These are phyloP conservation scores for Acronicta leporina DNA, from an alignment of 2,888 invertebrate genomes.

Conservation along the genomic window DNA sequence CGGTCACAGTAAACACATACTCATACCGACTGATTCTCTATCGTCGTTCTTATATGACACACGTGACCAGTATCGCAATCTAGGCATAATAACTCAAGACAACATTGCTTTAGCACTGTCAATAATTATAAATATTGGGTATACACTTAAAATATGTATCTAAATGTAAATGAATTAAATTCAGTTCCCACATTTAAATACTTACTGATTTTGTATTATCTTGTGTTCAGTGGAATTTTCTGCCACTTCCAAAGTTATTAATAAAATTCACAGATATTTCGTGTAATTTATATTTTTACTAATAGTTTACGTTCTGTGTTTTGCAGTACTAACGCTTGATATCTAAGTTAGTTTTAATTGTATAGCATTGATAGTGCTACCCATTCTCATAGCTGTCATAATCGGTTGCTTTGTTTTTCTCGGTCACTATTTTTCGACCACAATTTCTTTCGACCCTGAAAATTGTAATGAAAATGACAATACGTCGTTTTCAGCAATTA, in stretches of 20 bases:
- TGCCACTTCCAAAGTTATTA: background rate
- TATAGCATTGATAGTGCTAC: too few species aligned
- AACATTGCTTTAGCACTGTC: slow-evolving; percentile 12
- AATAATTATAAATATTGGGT: slow-evolving; percentile 19
- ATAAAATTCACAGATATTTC: background rate
- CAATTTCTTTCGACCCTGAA: too few species aligned
- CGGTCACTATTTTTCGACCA: too few species aligned
- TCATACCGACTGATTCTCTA: slow-evolving; percentile 36
- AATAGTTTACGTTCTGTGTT: background rate
- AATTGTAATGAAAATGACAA: too few species aligned
- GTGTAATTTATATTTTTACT: background rate
- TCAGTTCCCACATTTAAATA: background rate
- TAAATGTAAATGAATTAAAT: background rate
- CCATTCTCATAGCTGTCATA: too few species aligned
- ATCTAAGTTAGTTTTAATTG: too few species aligned
- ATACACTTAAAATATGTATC: background rate
- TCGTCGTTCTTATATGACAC: slow-evolving; percentile 39
- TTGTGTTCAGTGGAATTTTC: background rate
- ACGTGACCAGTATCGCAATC: slow-evolving; percentile 35
- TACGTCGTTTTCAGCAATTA: too few species aligned
- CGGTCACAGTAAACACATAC: slow-evolving; percentile 40
- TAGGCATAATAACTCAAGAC: slow-evolving; percentile 38
- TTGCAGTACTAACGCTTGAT: too few species aligned
- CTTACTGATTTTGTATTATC: background rate
- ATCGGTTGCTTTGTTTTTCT: too few species aligned